Conservation (phyloP, 2,888 invertebrate genomes). For the Metacarcinus magister region DNA sequence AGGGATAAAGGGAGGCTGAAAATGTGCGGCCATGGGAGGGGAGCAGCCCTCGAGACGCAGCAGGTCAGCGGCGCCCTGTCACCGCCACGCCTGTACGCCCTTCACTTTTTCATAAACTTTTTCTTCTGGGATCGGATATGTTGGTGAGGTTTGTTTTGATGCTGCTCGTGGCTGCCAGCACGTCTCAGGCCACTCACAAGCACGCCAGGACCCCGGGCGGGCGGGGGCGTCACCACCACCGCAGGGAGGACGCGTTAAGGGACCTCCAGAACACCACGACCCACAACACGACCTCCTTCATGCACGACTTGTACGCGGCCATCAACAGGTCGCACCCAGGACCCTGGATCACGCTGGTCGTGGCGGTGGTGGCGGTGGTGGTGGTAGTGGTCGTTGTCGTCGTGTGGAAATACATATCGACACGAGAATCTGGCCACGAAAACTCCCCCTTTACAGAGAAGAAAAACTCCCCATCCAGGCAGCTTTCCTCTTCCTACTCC, state of each 20-base stretch:
- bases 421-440: not conserved
- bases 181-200: not conserved
- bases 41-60: not conserved
- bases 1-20: not conserved
- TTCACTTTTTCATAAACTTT: not conserved
- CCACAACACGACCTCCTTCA: not conserved
- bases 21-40: not conserved
- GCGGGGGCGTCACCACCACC: not conserved
- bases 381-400: not conserved
- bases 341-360: not conserved
- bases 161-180: not conserved
- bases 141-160: not conserved
- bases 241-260: not conserved
- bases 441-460: not conserved
- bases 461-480: not conserved
- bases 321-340: not conserved
- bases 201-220: not conserved
- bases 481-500: not conserved
- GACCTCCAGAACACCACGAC: not conserved
- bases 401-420: not conserved
- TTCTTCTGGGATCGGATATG: not conserved
- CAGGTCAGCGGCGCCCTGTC: slow-evolving; percentile 4
- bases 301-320: not conserved
- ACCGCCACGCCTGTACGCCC: not conserved
- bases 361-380: not conserved